Base-by-base conservation (phyloP, 2,797 vertebrate genomes). In the Taenioides sp. region DNA sequence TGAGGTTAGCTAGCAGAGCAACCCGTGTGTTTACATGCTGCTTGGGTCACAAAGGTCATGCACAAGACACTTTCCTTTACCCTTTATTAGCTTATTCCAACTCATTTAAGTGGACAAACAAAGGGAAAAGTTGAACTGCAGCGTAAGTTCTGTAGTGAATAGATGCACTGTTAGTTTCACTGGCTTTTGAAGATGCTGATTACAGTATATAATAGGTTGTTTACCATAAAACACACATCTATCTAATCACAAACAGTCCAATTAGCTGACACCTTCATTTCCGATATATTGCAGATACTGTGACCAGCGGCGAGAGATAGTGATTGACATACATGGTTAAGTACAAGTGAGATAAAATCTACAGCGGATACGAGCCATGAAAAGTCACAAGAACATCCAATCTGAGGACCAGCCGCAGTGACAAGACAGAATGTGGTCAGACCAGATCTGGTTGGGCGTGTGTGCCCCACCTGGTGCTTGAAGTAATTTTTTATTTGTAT, bases 361-460 rank as follows among this genome's bases (percentile, higher is more conserved):
- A 6, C 66, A 61, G 10, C 27, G 68, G 54, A 65, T 20, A 3
- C 1, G 14, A 0, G 69, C 28, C 1, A 1, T 14, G 31, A 69
- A 58, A 72, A 27, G 57, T 22, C 23, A 62, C 5, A n/a, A 28
- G 55, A 61, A 47, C 6, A 49, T 27, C 27, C 16, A 64, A 5
- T 37, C 0, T 62, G 66, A 34, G 65, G 72, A 73, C 67, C 67
- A 78, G 54, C 65, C 0, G 28, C 31, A 20, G 76, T 54, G 69
- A 71, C 67, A 73, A 18, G 0, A 0, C 34, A 74, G 71, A 89
- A 93, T 93, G 90, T 67, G 17, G 91, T 86, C 1, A 12, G 74
- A 86, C 92, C 82, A 77, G 92, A 84, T 88, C 65, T n/a, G 62
- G 70, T 66, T 72, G 78, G 84, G 86, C 12, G 75, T 78, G 75